Base-by-base conservation (phyloP, 2,888 invertebrate species). In the Micoletzkya japonica region DNA sequence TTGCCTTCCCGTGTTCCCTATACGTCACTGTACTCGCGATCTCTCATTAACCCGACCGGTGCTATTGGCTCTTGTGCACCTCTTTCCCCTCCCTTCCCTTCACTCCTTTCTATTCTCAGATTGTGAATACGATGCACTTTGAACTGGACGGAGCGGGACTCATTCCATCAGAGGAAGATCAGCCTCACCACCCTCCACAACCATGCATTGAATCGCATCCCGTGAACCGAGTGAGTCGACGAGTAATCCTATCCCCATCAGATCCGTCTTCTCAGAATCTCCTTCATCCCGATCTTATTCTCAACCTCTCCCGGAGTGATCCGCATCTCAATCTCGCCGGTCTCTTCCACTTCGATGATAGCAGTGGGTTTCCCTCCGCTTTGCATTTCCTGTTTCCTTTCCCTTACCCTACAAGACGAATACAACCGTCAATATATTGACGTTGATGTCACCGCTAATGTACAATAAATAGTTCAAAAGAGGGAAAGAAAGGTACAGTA, bases 111-210 rank as follows among this genome's bases (percentile, higher is more conserved):
- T n/a, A n/a, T n/a, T n/a, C n/a, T n/a, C 10, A n/a, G n/a, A n/a
- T n/a, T n/a, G n/a, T n/a, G n/a, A n/a, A n/a, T n/a, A 49, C 32
- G 49, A 63, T 66, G 64, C 64, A 66, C 64, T 66, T 66, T 37
- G 64, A 66, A 26, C 54, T 66, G 54, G 64, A 66, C 17, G 54
- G 26, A 36, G 24, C 34, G 4, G 64, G 64, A 17, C n/a, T 66
- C 26, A 66, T 66, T 37, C 64, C 64, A 4, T 66, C 64, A 0
- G 64, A 66, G 28, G 64, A 66, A 20, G 64, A 66, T 54, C 37
- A 34, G n/a, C 64, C 64, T 37, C 64, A 66, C 37, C 64, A 66
- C 26, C 64, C 64, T 0, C 64, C 64, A 4, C 64, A 66, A 37
- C 64, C 64, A 3, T 10, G 10, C 10, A 54, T 66, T 37, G 10